Conservation (phyloP, 2,113 vertebrate genomes). For the Oxygymnocypris stewartii region DNA sequence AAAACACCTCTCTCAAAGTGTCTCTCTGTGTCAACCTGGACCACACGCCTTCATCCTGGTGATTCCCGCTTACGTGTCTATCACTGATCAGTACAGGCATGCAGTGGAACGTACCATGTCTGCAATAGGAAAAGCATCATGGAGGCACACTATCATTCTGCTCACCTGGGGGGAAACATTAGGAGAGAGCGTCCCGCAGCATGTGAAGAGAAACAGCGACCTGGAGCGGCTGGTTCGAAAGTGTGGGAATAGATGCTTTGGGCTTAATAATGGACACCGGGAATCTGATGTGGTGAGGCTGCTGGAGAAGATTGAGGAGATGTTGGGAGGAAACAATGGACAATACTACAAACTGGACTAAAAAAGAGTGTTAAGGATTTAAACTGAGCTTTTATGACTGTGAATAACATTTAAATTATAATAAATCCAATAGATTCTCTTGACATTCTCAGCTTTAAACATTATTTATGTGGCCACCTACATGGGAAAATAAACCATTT, state of each 20-base stretch:
- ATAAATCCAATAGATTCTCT: not conserved
- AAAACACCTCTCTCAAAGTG: slow-evolving; percentile 47
- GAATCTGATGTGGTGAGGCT: slow-evolving; percentile 47
- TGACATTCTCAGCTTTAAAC: not conserved
- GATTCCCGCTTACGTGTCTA: slow-evolving; percentile 68
- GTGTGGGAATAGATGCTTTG: slow-evolving; percentile 66
- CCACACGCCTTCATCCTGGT: slow-evolving; percentile 68
- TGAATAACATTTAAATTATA: not conserved
- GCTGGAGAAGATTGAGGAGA: slow-evolving; percentile 65
- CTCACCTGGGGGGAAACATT: slow-evolving; percentile 72
- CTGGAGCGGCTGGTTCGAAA: slow-evolving; percentile 62
- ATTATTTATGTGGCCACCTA: not conserved
- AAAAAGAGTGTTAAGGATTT: not conserved
- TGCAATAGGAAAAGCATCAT: slow-evolving; percentile 58
- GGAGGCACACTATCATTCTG: slow-evolving; percentile 66
- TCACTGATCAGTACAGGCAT: slow-evolving; percentile 65
- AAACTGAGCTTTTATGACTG: not conserved
- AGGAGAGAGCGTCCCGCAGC: slow-evolving; percentile 69
- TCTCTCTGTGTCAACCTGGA: slow-evolving; percentile 60
- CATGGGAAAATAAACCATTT: not conserved
- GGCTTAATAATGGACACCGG: slow-evolving; percentile 59
- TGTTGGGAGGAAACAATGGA: slow-evolving; percentile 54
- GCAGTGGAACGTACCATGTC: slow-evolving; percentile 61
- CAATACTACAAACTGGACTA: slow-evolving; percentile 34
- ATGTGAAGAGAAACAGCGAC: slow-evolving; percentile 68